Evolutionary conservation across 2,888 invertebrate genomes (phyloP).

Genomic region (Drosophila antonietae): DNA sequence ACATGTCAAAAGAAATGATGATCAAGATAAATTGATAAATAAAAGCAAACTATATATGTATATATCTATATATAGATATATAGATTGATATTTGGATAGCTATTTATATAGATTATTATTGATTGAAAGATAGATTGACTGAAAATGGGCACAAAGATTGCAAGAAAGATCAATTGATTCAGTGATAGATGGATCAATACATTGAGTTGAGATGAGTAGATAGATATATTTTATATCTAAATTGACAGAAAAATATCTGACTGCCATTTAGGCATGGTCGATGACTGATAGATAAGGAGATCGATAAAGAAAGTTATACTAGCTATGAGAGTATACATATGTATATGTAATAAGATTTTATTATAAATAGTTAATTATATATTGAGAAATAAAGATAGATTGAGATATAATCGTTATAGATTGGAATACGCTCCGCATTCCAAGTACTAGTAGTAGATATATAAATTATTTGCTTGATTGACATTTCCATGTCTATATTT

Average conservation of each 20-base stretch:
- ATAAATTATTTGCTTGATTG: too few relatives aligned
- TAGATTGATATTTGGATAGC: background rate
- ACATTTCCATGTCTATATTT: background rate
- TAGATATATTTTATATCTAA: background rate
- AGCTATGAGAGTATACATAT: background rate
- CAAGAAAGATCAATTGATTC: background rate
- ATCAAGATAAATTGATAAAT: background rate
- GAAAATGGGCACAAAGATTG: background rate
- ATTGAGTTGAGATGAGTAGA: background rate
- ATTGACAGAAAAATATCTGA: background rate
- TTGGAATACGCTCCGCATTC: too few relatives aligned
- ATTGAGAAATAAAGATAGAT: background rate
- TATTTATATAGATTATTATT: constrained; percentile 1
- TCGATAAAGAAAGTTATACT: background rate
- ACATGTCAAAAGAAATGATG: background rate
- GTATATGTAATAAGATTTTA: background rate
- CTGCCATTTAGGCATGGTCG: background rate
- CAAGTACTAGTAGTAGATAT: too few relatives aligned
- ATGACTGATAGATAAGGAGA: background rate
- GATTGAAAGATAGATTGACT: background rate
- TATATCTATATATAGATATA: background rate
- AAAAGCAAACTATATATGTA: background rate
- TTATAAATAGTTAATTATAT: too few relatives aligned
- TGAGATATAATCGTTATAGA: too few relatives aligned
- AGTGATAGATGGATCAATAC: background rate